These are phyloP conservation scores for Phyllotreta cruciferae DNA, from an alignment of 2,888 invertebrate species.

Conservation along the genomic window DNA sequence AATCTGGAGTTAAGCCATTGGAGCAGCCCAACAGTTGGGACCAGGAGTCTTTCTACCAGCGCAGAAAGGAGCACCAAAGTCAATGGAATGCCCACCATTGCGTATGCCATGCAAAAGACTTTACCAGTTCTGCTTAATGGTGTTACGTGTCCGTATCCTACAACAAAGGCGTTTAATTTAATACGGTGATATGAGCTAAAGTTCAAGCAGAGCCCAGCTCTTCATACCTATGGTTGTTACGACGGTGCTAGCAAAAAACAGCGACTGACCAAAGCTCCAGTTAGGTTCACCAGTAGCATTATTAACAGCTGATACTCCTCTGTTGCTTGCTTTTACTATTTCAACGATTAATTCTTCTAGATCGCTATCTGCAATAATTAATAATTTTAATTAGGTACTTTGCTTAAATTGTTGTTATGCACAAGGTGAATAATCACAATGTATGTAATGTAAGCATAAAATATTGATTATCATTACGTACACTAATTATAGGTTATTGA, in stretches of 20 bases:
- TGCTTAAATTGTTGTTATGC: too few species aligned
- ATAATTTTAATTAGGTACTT: background rate
- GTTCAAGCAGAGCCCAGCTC: too few species aligned
- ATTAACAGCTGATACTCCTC: slow-evolving; percentile 77
- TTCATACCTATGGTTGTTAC: slow-evolving; percentile 83
- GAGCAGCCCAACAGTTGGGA: slow-evolving; percentile 76
- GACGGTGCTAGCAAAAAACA: slow-evolving; percentile 88
- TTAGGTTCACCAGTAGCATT: slow-evolving; percentile 83
- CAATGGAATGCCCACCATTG: slow-evolving; percentile 84
- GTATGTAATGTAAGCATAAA: too few species aligned
- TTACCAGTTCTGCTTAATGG: slow-evolving; percentile 87
- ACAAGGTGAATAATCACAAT: too few species aligned
- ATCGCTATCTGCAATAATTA: slow-evolving; percentile 69
- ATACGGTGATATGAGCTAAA: too few species aligned
- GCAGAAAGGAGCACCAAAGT: slow-evolving; percentile 85
- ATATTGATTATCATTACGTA: too few species aligned
- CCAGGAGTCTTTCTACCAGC: slow-evolving; percentile 79
- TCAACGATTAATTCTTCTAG: slow-evolving; percentile 75
- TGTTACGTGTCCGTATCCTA: slow-evolving; percentile 90
- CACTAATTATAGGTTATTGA: too few species aligned
- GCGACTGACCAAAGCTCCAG: slow-evolving; percentile 89
- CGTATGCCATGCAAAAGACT: slow-evolving; percentile 87
- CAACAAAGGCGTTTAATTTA: slow-evolving; percentile 41
- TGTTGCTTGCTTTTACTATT: slow-evolving; percentile 76
- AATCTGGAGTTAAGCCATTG: slow-evolving; percentile 73